A percentile compares a stretch with the other conserved stretches of the same genome.
These are phyloP conservation scores for Pristionchus mayeri DNA, from an alignment of 2,888 invertebrate species.

Conservation along the genomic window DNA sequence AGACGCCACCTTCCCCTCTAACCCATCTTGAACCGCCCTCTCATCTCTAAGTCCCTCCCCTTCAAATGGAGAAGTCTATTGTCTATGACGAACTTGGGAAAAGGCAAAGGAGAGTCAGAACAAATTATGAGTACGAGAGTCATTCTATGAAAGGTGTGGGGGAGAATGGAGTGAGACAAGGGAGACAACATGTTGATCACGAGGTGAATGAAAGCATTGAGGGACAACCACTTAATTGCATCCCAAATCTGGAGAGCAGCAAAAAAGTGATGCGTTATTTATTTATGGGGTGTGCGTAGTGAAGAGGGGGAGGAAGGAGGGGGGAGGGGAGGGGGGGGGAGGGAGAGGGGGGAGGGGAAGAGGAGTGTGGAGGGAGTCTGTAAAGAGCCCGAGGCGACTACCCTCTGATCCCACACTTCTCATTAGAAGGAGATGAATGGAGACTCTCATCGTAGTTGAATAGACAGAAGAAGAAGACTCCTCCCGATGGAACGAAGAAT, in stretches of 20 bases:
- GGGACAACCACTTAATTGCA: conserved; percentile 11
- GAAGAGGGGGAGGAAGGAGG: background rate
- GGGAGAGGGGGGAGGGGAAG: no score
- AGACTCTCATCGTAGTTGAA: background rate
- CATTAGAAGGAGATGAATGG: background rate
- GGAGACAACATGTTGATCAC: conserved; percentile 12
- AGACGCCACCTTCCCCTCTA: background rate
- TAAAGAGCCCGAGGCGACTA: background rate
- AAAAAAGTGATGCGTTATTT: conserved; percentile 30
- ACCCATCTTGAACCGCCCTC: background rate
- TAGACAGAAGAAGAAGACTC: no score
- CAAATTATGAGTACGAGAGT: background rate
- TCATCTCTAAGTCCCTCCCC: background rate
- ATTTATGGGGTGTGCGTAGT: background rate
- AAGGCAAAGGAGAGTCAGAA: background rate
- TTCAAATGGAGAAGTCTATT: background rate
- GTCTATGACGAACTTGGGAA: conserved; percentile 30
- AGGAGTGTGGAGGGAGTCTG: conserved; percentile 14
- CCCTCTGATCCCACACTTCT: background rate
- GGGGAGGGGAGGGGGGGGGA: background rate
- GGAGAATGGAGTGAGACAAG: background rate
- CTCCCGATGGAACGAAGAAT: background rate
- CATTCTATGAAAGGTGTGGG: conserved; percentile 4
- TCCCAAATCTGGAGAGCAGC: background rate
- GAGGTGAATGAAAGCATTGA: background rate